A percentile compares a stretch with the other conserved stretches of the same genome.
Conservation (phyloP, 1,140 invertebrate species). For the Carcinoscorpius rotundicauda region DNA sequence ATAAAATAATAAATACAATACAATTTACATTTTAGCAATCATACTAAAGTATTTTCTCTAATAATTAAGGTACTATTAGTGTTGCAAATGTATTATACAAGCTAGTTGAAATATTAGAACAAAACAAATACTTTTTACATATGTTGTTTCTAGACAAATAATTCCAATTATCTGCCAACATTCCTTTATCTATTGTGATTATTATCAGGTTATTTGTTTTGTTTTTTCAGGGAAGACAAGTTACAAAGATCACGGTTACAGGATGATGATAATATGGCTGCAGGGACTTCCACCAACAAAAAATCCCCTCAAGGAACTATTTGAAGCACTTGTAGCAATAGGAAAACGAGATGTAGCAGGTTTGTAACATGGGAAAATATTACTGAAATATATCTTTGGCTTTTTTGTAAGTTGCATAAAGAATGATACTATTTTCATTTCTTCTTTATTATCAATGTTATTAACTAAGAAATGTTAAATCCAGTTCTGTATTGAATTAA, state of each 20-base stretch:
- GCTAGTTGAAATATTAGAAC: too few relatives aligned
- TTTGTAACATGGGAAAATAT: conserved; percentile 26
- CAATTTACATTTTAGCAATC: too few relatives aligned
- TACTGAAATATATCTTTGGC: neutral
- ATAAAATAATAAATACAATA: too few relatives aligned
- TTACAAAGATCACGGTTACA: conserved; percentile 58
- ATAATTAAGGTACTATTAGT: too few relatives aligned
- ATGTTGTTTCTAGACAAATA: conserved; percentile 2
- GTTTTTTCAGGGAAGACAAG: conserved; percentile 46
- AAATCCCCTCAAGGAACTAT: conserved; percentile 48
- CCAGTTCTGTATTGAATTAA: neutral
- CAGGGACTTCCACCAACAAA: conserved; percentile 47
- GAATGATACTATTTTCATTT: neutral
- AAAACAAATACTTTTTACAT: neutral
- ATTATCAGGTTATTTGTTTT: too few relatives aligned
- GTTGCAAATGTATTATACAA: too few relatives aligned
- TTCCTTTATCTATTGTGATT: too few relatives aligned
- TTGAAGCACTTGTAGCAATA: conserved; percentile 46
- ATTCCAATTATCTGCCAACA: too few relatives aligned
- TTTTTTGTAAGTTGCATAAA: neutral
- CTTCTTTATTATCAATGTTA: neutral
- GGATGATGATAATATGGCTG: conserved; percentile 56
- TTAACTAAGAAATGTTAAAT: neutral
- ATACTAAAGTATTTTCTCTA: too few relatives aligned
- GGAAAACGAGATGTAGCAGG: conserved; percentile 48